A percentile compares a stretch with the other conserved stretches of the same genome.
Evolutionary conservation across 2,888 invertebrate genomes (phyloP).

Genomic region (Heliconius aoede): DNA sequence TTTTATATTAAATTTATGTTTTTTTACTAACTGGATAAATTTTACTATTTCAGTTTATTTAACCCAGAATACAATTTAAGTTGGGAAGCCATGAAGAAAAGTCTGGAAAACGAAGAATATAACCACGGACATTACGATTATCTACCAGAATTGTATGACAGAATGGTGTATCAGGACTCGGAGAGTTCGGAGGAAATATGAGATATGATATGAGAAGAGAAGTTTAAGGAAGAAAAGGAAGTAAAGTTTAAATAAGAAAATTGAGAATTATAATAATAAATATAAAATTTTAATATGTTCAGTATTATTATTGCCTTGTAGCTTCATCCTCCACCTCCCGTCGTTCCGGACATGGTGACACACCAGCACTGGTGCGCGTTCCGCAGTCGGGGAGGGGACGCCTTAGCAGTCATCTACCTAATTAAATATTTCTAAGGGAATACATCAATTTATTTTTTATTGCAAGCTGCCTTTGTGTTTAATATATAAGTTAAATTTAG

Average conservation of each 20-base stretch:
- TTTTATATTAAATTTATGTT: no score
- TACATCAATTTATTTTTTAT: no score
- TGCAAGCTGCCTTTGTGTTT: no score
- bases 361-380: no score
- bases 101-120: constrained; percentile 49
- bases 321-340: no score
- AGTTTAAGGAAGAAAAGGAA: not conserved
- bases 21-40: not conserved
- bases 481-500: no score
- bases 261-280: not conserved
- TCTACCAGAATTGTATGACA: constrained; percentile 64
- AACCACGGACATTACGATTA: constrained; percentile 57
- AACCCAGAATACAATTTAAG: constrained; percentile 52
- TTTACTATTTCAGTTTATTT: constrained; percentile 60
- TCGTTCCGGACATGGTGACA: no score
- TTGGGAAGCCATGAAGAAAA: constrained; percentile 58
- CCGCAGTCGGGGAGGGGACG: no score
- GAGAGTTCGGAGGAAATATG: constrained; percentile 45
- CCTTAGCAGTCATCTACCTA: no score
- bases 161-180: constrained; percentile 46
- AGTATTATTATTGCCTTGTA: not conserved
- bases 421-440: no score
- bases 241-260: not conserved
- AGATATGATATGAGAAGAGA: not conserved
- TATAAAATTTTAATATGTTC: not conserved